Evolutionary conservation across 2,797 vertebrate genomes (phyloP).

Genomic region (Paratrypauchen microcephalus): DNA sequence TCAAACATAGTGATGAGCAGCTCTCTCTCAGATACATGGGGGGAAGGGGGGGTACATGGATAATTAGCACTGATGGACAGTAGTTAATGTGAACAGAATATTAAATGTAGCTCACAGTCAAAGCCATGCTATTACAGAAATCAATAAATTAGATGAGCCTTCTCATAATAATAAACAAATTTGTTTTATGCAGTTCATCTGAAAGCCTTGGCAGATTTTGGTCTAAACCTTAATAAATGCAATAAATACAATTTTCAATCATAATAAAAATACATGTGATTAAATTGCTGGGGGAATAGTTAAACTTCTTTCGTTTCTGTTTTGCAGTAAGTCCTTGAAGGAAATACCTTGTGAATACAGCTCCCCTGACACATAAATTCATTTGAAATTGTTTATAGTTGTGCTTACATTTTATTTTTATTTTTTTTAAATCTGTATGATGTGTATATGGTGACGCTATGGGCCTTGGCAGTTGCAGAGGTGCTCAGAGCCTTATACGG

Average conservation of each 20-base stretch:
- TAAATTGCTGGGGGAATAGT: neutral
- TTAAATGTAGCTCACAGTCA: slow-evolving; percentile 44
- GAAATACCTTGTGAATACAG: too few relatives aligned
- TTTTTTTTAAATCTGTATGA: too few relatives aligned
- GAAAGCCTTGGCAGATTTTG: neutral
- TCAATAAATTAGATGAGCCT: neutral
- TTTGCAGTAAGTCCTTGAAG: too few relatives aligned
- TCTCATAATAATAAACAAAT: neutral
- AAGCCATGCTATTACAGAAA: slow-evolving; percentile 10
- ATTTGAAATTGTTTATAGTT: too few relatives aligned
- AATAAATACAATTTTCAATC: neutral
- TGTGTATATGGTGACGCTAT: neutral
- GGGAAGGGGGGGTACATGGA: neutral
- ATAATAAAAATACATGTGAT: neutral
- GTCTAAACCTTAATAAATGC: neutral
- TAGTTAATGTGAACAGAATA: slow-evolving; percentile 57
- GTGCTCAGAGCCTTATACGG: slow-evolving; percentile 19
- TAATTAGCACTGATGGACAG: slow-evolving; percentile 64
- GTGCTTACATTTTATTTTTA: too few relatives aligned
- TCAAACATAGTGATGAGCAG: slow-evolving; percentile 66
- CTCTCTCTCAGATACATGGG: slow-evolving; percentile 41
- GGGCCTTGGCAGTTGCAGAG: slow-evolving; percentile 1
- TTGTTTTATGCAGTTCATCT: neutral
- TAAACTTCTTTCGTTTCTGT: neutral
- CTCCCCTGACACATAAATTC: too few relatives aligned